Conservation (phyloP, 1,140 invertebrate genomes). For the Panulirus ornatus region DNA sequence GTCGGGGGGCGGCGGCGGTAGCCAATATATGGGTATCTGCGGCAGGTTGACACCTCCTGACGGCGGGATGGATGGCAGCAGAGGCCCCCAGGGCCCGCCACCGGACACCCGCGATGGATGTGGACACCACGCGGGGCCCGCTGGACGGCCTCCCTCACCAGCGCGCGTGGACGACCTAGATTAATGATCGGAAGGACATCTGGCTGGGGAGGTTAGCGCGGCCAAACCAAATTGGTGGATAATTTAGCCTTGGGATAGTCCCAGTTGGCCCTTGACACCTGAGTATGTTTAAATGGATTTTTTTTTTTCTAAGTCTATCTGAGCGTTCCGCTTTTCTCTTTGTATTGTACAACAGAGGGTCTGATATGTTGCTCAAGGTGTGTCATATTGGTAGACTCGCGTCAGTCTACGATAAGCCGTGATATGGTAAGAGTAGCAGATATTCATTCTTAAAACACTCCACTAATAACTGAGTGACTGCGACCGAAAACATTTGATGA, state of each 20-base stretch:
- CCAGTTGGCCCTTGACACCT: not conserved
- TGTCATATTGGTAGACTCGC: no score
- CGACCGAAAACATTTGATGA: no score
- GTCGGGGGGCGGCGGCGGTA: not conserved
- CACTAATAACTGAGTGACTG: no score
- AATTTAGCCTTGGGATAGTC: not conserved
- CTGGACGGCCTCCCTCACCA: constrained; percentile 10
- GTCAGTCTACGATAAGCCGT: no score
- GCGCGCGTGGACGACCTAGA: not conserved
- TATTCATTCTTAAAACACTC: no score
- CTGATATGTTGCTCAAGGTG: no score
- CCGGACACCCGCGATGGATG: constrained; percentile 16
- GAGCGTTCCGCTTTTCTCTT: no score
- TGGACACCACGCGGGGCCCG: constrained; percentile 13
- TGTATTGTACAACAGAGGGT: no score
- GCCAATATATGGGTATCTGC: constrained; percentile 17
- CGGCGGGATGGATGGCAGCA: constrained; percentile 10
- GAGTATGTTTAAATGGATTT: no score
- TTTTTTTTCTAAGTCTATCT: no score
- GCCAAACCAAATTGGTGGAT: constrained; percentile 8
- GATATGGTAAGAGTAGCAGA: no score
- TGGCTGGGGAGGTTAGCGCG: not conserved
- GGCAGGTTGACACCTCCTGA: constrained; percentile 16
- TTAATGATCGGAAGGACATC: not conserved
- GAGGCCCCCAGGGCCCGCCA: constrained; percentile 14